Conservation (phyloP, 1,140 invertebrate species). For the Anoplophora glabripennis region DNA sequence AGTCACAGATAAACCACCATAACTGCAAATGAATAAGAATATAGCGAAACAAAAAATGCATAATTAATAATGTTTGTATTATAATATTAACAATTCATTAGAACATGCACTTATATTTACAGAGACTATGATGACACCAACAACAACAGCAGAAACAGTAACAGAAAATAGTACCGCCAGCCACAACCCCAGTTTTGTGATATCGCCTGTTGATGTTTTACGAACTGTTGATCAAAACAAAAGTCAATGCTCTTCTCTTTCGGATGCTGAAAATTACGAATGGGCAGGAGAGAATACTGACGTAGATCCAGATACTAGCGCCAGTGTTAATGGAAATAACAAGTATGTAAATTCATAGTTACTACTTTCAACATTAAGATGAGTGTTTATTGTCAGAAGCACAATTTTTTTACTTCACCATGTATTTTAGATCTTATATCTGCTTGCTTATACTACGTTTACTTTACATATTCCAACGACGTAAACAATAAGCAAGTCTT, state of each 20-base stretch:
- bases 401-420: too few relatives aligned
- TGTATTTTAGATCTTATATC: too few relatives aligned
- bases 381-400: too few relatives aligned
- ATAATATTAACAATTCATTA: conserved; percentile 2
- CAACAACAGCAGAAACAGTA: conserved; percentile 26
- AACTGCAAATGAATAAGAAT: too few relatives aligned
- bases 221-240: conserved; percentile 32
- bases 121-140: conserved; percentile 41
- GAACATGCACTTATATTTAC: conserved; percentile 11
- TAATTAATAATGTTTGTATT: conserved; percentile 1
- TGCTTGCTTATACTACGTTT: too few relatives aligned
- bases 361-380: too few relatives aligned
- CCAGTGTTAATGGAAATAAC: conserved; percentile 20
- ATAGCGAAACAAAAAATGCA: too few relatives aligned
- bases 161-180: conserved; percentile 27
- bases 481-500: too few relatives aligned
- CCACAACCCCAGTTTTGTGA: conserved; percentile 11
- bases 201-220: conserved; percentile 27
- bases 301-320: conserved; percentile 35
- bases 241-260: conserved; percentile 59
- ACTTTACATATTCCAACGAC: too few relatives aligned
- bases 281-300: conserved; percentile 52
- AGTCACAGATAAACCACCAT: too few relatives aligned
- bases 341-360: not conserved
- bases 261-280: conserved; percentile 64